These are phyloP conservation scores for Nothobranchius kuhntae DNA, from an alignment of 2,113 vertebrate species.

Conservation along the genomic window DNA sequence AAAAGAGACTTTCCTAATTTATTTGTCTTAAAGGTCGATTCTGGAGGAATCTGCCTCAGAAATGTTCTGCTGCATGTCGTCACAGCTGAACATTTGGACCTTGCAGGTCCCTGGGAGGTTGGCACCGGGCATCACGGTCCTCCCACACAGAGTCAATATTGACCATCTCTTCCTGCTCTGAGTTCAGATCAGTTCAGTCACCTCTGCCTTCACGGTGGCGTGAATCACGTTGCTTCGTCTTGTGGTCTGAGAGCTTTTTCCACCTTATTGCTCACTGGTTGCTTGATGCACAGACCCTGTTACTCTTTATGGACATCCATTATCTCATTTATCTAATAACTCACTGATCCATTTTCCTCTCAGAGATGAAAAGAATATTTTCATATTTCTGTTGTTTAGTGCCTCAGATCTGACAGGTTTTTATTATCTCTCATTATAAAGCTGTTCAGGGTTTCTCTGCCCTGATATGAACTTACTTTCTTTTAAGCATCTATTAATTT, in stretches of 20 bases:
- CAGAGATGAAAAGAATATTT: constrained; percentile 38
- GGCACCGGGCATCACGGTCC: constrained; percentile 27
- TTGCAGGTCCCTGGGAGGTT: constrained; percentile 24
- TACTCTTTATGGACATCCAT: constrained; percentile 34
- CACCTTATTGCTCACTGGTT: constrained; percentile 34
- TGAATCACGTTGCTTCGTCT: constrained; percentile 34
- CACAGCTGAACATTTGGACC: constrained; percentile 28
- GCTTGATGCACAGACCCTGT: constrained; percentile 52
- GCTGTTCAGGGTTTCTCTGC: not conserved
- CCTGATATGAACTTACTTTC: not conserved
- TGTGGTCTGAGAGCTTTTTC: constrained; percentile 48
- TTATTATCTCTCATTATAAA: constrained; percentile 6
- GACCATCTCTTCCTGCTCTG: constrained; percentile 1
- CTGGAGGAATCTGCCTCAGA: too few relatives aligned
- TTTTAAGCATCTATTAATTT: not conserved
- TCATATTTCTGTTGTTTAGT: constrained; percentile 16
- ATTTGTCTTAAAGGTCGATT: not conserved
- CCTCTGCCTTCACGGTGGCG: constrained; percentile 23
- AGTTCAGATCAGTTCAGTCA: constrained; percentile 24
- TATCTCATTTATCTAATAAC: constrained; percentile 51
- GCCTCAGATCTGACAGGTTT: not conserved
- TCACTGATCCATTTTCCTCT: constrained; percentile 35
- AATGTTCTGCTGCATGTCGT: not conserved
- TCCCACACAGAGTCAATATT: constrained; percentile 38
- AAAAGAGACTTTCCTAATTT: not conserved